Base-by-base conservation (phyloP, 2,113 vertebrate species). In the Phalacrocorax brasilianus region DNA sequence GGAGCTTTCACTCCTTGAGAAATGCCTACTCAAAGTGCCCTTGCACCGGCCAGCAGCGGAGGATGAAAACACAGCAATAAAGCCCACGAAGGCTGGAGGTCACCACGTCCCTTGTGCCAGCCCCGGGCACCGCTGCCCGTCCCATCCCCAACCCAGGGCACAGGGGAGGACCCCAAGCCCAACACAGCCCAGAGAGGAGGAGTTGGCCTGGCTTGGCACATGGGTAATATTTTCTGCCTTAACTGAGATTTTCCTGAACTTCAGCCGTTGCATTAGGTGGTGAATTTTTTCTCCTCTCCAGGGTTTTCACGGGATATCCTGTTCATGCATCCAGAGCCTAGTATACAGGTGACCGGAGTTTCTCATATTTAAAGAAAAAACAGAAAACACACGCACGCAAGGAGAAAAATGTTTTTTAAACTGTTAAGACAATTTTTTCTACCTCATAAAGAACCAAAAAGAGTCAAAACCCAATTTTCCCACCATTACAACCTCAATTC, bases 391-490 rank as follows among this genome's bases (percentile, higher is more conserved):
- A 40, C 3, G 0, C 30, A 3, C 7, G 1, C 66, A 3, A 62
- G 72, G 74, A 77, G n/a, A 86, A 95, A 95, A 91, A 82, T 20
- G 6, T 3, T 78, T 93, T 93, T 85, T 63, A 83, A 95, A 84
- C 55, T 20, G 67, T 59, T 80, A 49, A 83, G 77, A 47, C 80
- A 13, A 73, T 87, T 91, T 89, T 92, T 95, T 93, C 89, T 85
- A 15, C 70, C 95, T 93, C 93, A 67, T 95, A 97, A 97, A 95
- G 95, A 88, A n/a, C 62, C 45, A 26, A 81, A 93, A 83, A 53
- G 67, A 88, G 95, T 80, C 71, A 97, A 87, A 82, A 82, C 89
- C 89, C 94, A 88, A 44, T 91, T 95, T 96, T 94, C 91, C 93
- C 95, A 96, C 92, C 87, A 18, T 76, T 89, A 58, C 84, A 38